Evolutionary conservation across 1,140 invertebrate genomes (phyloP).

Genomic region (Drosophila littoralis): DNA sequence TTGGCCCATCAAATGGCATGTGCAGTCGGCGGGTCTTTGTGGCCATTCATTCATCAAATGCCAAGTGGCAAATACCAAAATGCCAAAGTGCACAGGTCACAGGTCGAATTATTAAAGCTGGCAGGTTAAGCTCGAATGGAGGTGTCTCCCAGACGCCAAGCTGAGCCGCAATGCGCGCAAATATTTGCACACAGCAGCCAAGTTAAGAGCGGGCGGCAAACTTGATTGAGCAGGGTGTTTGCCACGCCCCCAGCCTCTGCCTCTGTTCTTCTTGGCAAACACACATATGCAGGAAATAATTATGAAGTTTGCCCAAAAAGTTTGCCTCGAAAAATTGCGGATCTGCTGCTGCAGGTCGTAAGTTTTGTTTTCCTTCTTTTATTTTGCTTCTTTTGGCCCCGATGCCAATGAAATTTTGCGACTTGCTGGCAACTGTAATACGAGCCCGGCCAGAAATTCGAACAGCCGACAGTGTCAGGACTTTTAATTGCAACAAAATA

Average conservation of each 20-base stretch:
- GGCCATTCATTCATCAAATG: slow-evolving; percentile 40
- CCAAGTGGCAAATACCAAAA: slow-evolving; percentile 23
- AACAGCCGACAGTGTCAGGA: slow-evolving; percentile 67
- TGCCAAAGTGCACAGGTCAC: slow-evolving; percentile 24
- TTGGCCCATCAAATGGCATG: slow-evolving; percentile 6
- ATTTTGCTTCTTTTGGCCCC: slow-evolving; percentile 23
- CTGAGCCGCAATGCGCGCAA: slow-evolving; percentile 4
- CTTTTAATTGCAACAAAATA: slow-evolving; percentile 82
- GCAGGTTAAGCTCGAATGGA: neutral
- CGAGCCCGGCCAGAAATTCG: slow-evolving; percentile 41
- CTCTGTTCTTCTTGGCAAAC: neutral
- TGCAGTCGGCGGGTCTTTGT: slow-evolving; percentile 7
- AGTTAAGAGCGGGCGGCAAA: neutral
- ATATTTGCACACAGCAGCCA: slow-evolving; percentile 16
- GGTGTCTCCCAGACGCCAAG: neutral
- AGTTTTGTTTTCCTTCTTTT: slow-evolving; percentile 11
- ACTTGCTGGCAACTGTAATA: slow-evolving; percentile 29
- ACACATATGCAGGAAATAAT: slow-evolving; percentile 53
- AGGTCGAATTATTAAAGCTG: slow-evolving; percentile 22
- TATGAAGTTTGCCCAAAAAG: slow-evolving; percentile 57
- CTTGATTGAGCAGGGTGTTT: neutral
- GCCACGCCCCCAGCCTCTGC: neutral
- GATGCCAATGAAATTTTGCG: slow-evolving; percentile 48
- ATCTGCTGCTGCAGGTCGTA: slow-evolving; percentile 16
- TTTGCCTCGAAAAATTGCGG: slow-evolving; percentile 46